phyloP scores from a whole-genome alignment of 2,888 invertebrate genomes.

The Drosophila meridionalis region DNA sequence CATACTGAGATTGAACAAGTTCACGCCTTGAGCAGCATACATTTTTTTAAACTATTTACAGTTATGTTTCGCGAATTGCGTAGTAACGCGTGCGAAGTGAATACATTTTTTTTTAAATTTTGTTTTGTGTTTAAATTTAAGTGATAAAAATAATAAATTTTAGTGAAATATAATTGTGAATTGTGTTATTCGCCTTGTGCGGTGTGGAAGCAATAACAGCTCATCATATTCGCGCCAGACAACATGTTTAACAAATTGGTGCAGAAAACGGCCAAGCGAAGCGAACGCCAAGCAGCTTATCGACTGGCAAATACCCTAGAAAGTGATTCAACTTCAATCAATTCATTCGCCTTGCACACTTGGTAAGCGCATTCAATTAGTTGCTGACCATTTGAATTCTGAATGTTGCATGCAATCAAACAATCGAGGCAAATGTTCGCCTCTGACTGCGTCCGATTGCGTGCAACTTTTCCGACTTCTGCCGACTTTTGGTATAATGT shows the following conservation, averaged over 20 bases:
- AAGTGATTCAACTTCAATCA: neutral
- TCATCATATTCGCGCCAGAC: slow-evolving; percentile 43
- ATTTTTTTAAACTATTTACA: neutral
- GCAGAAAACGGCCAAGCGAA: neutral
- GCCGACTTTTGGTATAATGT: slow-evolving; percentile 46
- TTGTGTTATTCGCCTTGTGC: neutral
- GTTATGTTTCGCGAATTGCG: neutral
- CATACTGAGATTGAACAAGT: neutral
- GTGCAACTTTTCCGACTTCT: slow-evolving; percentile 33
- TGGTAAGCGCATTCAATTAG: slow-evolving; percentile 26
- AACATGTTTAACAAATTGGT: slow-evolving; percentile 13
- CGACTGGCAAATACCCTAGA: slow-evolving; percentile 27
- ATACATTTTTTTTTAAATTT: neutral
- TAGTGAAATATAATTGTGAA: neutral
- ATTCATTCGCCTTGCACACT: neutral
- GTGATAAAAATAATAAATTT: neutral
- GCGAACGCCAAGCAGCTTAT: neutral
- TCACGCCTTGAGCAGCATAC: neutral
- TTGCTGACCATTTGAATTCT: slow-evolving; percentile 24
- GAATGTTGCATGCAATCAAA: slow-evolving; percentile 36
- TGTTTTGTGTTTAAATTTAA: neutral
- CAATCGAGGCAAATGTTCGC: slow-evolving; percentile 23
- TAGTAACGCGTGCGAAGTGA: neutral
- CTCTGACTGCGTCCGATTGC: slow-evolving; percentile 37
- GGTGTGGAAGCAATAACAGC: slow-evolving; percentile 21